A percentile compares a stretch with the other conserved stretches of the same genome.
Conservation (phyloP, 2,113 vertebrate species). For the Melanerpes formicivorus region DNA sequence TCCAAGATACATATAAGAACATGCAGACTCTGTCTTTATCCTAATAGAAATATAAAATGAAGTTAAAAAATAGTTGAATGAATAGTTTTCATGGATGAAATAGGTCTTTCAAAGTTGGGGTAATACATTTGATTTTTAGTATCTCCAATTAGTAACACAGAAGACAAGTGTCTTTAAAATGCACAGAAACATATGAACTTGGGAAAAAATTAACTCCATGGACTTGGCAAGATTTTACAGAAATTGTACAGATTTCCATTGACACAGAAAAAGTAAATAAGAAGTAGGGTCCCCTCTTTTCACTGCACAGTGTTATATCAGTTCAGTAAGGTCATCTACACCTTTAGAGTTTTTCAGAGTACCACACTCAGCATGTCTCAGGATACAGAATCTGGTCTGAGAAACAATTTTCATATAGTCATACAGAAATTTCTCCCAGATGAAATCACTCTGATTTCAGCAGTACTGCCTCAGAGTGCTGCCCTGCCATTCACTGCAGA, state of each 20-base stretch:
- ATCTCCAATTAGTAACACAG: not conserved
- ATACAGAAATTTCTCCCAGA: not conserved
- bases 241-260: not conserved
- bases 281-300: not conserved
- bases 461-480: not conserved
- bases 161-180: not conserved
- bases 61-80: not conserved
- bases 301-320: not conserved
- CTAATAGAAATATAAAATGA: not conserved
- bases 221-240: not conserved
- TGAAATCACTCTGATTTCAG: not conserved
- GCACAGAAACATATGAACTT: not conserved
- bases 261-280: not conserved
- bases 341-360: not conserved
- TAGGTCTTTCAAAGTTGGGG: not conserved
- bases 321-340: not conserved
- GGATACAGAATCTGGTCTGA: not conserved
- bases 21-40: not conserved
- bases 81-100: not conserved
- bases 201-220: not conserved
- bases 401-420: not conserved
- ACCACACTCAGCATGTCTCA: not conserved
- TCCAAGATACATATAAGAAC: not conserved
- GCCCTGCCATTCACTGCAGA: not conserved
- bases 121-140: not conserved